Base-by-base conservation (phyloP, 2,797 vertebrate genomes). In the Galago senegalensis region DNA sequence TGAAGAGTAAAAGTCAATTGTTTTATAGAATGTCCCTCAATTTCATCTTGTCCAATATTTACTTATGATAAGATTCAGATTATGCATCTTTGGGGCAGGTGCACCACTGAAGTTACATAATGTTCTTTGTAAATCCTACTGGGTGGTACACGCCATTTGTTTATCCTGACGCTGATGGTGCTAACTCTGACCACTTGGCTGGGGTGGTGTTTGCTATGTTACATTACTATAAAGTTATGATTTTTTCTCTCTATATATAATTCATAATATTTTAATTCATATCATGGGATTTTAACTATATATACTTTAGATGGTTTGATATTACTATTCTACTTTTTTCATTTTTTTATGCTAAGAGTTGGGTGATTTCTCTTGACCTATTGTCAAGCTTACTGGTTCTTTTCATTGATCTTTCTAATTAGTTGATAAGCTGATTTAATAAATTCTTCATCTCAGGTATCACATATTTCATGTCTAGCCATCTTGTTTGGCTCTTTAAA, bases 391-490 rank as follows among this genome's bases (percentile, higher is more conserved):
- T 79, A 60, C 8, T 72, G 81, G 67, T 43, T 69, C 14, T 95
- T 96, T 88, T 85, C 40, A 25, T 29, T 80, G 58, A 70, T 25
- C 3, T 83, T 87, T 94, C 82, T 2, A 67, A 72, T 53, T 43
- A 88, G 4, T n/a, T 84, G 43, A 93, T 60, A 92, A 79, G 12
- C 8, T 70, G 40, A 69, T 56, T 88, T 14, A 79, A 46, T 70
- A 9, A 49, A 11, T 72, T 91, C 82, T 86, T 90, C 46, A 81
- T 89, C 31, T 69, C n/a, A 79, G 49, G 65, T 82, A 76, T 67
- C 11, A 53, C 43, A 27, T 79, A 56, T 87, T 95, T 96, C 61
- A 87, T 93, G 92, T 85, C 46, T 75, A 81, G 34, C 5, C 80
- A 89, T 92, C 91, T 94, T n/a, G 46, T 79, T 96, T 61, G 43